Evolutionary conservation across 2,888 invertebrate species (phyloP).

Genomic region (Eupeodes luniger): DNA sequence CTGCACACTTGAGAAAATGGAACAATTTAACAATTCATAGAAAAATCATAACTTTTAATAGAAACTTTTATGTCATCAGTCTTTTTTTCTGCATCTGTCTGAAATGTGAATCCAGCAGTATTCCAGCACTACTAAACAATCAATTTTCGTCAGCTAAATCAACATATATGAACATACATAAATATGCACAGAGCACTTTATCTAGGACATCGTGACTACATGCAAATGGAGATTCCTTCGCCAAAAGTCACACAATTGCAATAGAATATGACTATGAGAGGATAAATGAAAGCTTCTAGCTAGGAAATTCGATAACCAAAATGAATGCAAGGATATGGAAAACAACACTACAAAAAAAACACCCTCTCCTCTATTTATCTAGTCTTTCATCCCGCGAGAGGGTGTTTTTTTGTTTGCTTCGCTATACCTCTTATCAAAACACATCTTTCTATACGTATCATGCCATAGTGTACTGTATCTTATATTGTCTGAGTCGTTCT

Average conservation of each 20-base stretch:
- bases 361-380: not conserved
- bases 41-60: too few relatives aligned
- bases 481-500: conserved; percentile 39
- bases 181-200: not conserved
- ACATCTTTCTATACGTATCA: not conserved
- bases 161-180: not conserved
- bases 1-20: too few relatives aligned
- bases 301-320: conserved; percentile 61
- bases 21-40: too few relatives aligned
- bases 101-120: too few relatives aligned
- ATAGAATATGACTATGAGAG: conserved; percentile 17
- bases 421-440: not conserved
- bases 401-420: conserved; percentile 12
- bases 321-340: conserved; percentile 17
- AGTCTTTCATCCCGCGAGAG: not conserved
- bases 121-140: not conserved
- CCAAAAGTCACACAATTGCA: conserved; percentile 28
- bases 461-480: not conserved
- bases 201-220: not conserved
- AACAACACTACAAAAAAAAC: not conserved
- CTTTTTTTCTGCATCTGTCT: too few relatives aligned
- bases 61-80: too few relatives aligned
- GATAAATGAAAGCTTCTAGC: conserved; percentile 34
- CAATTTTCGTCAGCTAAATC: conserved; percentile 36
- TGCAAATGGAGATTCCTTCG: conserved; percentile 1